phyloP scores from a whole-genome alignment of 64 coral and sea anemone species.

The Hydrozoanthus tunicans region DNA sequence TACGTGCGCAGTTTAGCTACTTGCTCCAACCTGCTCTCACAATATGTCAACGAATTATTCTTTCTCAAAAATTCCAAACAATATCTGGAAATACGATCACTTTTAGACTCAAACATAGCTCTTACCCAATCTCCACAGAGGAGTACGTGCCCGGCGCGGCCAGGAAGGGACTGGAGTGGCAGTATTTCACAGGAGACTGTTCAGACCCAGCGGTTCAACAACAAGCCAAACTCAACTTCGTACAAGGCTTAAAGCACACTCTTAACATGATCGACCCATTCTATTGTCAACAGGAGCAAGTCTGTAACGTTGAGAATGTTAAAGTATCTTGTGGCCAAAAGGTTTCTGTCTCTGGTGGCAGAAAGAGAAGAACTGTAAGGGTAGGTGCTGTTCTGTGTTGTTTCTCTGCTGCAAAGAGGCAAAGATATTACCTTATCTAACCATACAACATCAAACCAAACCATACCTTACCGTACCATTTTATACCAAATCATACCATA shows the following conservation, averaged over 20 bases:
- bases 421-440: not conserved
- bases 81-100: not conserved
- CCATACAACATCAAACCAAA: not conserved
- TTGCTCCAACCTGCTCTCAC: too few relatives aligned
- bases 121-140: constrained; percentile 22
- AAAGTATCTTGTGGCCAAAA: constrained; percentile 73
- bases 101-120: not conserved
- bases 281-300: constrained; percentile 68
- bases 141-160: constrained; percentile 72
- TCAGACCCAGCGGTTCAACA: constrained; percentile 69
- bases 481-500: not conserved
- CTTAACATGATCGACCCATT: constrained; percentile 49
- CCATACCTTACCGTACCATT: not conserved
- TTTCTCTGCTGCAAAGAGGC: not conserved
- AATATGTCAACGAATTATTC: too few relatives aligned
- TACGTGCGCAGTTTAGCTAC: too few relatives aligned
- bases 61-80: too few relatives aligned
- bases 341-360: constrained; percentile 34
- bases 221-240: constrained; percentile 81
- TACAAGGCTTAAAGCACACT: constrained; percentile 45
- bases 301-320: constrained; percentile 79
- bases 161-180: constrained; percentile 87
- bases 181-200: constrained; percentile 89
- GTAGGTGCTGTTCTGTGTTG: constrained; percentile 23
- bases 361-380: constrained; percentile 63